Evolutionary conservation across 2,113 vertebrate genomes (phyloP).

Genomic region (Cepphus grylle): DNA sequence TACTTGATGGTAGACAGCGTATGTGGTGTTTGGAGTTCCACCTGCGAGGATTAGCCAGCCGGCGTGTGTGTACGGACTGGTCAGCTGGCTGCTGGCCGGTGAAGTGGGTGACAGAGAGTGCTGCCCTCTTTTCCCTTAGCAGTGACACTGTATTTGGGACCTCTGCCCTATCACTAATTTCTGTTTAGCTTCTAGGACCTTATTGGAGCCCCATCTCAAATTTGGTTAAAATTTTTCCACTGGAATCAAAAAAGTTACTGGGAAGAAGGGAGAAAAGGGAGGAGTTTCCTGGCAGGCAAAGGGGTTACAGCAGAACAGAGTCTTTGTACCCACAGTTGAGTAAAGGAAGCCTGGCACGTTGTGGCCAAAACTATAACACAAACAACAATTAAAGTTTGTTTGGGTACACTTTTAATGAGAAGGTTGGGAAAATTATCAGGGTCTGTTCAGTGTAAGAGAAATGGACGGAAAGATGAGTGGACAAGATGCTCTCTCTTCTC

Average conservation of each 20-base stretch:
- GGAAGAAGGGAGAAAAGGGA: not conserved
- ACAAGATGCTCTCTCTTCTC: not conserved
- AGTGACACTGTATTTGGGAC: not conserved
- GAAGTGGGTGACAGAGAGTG: not conserved
- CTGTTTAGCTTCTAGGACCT: not conserved
- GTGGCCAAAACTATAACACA: not conserved
- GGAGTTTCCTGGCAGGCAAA: not conserved
- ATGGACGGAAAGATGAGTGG: not conserved
- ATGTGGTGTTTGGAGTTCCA: fast-evolving
- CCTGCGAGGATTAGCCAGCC: not conserved
- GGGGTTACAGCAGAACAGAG: not conserved
- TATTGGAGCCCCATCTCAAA: not conserved
- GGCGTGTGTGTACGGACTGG: not conserved
- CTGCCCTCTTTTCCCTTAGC: not conserved
- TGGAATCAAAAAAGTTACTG: not conserved
- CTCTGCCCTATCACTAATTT: not conserved
- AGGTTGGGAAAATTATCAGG: not conserved
- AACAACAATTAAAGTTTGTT: not conserved
- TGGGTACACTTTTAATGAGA: not conserved
- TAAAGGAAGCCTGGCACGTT: not conserved
- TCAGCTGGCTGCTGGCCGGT: not conserved
- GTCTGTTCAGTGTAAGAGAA: not conserved
- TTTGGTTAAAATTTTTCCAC: not conserved
- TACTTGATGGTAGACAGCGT: not conserved
- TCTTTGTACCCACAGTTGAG: not conserved